A percentile compares a stretch with the other conserved stretches of the same genome.
Evolutionary conservation across 2,113 vertebrate genomes (phyloP).

Genomic region (Thalassoma bifasciatum): DNA sequence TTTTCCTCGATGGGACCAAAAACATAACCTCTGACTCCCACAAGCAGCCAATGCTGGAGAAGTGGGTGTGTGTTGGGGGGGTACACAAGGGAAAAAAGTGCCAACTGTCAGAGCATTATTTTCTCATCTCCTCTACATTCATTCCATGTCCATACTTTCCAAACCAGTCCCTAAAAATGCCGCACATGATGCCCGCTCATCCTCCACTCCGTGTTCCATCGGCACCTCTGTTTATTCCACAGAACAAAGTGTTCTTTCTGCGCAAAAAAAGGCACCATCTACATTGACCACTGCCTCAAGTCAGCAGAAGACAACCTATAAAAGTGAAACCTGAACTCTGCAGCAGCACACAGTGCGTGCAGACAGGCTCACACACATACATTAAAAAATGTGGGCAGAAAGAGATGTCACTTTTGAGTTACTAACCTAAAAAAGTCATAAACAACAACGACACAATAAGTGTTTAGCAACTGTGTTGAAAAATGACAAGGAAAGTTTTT

Average conservation of each 20-base stretch:
- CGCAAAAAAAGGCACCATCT: slow-evolving; percentile 23
- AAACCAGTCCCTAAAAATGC: slow-evolving; percentile 33
- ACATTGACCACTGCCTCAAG: slow-evolving; percentile 66
- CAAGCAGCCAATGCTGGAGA: slow-evolving; percentile 76
- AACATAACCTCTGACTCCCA: slow-evolving; percentile 85
- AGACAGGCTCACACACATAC: slow-evolving; percentile 3
- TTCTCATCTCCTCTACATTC: slow-evolving; percentile 63
- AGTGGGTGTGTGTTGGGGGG: slow-evolving; percentile 63
- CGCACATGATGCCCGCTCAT: slow-evolving; percentile 38
- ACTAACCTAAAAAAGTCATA: background rate
- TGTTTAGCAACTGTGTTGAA: slow-evolving; percentile 38
- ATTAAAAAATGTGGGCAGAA: background rate
- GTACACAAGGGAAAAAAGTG: slow-evolving; percentile 67
- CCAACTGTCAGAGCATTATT: slow-evolving; percentile 77
- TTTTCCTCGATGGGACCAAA: slow-evolving; percentile 79
- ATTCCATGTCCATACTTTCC: slow-evolving; percentile 32
- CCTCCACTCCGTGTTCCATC: slow-evolving; percentile 41
- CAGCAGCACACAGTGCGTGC: background rate
- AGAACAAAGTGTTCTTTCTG: slow-evolving; percentile 76
- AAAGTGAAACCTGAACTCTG: slow-evolving; percentile 63
- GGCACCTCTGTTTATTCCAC: slow-evolving; percentile 49
- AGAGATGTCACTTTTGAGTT: slow-evolving; percentile 4
- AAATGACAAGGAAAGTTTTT: slow-evolving; percentile 65
- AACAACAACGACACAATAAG: slow-evolving; percentile 19
- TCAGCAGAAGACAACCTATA: slow-evolving; percentile 51